Evolutionary conservation across 2,888 invertebrate genomes (phyloP), one percentile per base, ranked within the genome.

Genomic region (Magallana nippona): DNA sequence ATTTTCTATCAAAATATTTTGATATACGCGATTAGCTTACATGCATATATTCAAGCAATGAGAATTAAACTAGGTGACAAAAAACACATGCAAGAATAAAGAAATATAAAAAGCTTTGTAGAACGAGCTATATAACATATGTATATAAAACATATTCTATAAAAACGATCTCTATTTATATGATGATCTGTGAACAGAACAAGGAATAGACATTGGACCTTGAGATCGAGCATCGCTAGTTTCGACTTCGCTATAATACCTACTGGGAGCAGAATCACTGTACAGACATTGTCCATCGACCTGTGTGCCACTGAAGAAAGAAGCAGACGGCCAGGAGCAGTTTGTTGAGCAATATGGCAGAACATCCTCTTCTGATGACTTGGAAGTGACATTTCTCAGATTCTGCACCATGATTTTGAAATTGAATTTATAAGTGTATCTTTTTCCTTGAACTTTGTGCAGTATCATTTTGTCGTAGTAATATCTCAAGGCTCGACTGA

Each of bases 401-500:
- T 86, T 87, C 22, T 88, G 86, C 78, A 88, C 85, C 44, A 90
- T 84, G 32, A 90, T 89, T 58, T 84, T 84, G 80, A 91, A 90
- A 83, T 91, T 88, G 83, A 92, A 93, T 77, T 91, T 91, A 88
- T 93, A 93, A 1, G 93, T 93, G 86, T 93, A 93, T 10, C 93
- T 88, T 77, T 93, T 92, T 10, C 93, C 93, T 79, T 91, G 91
- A 8, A 93, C 92, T 86, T 93, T 93, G 63, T 92, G 92, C 44
- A 94, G 90, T 78, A 94, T 93, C 87, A 92, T 88, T 90, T 94
- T 94, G 87, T 94, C 94, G 88, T 94, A 94, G 86, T 94, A 94
- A 87, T 94, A 94, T 79, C 83, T 85, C 83, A 94, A 87, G 10
- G 94, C 94, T 22, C 93, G 86, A 83, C 92, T 92, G 78, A 93